Base-by-base conservation (phyloP, 2,113 vertebrate species). In the Montifringilla adamsi region DNA sequence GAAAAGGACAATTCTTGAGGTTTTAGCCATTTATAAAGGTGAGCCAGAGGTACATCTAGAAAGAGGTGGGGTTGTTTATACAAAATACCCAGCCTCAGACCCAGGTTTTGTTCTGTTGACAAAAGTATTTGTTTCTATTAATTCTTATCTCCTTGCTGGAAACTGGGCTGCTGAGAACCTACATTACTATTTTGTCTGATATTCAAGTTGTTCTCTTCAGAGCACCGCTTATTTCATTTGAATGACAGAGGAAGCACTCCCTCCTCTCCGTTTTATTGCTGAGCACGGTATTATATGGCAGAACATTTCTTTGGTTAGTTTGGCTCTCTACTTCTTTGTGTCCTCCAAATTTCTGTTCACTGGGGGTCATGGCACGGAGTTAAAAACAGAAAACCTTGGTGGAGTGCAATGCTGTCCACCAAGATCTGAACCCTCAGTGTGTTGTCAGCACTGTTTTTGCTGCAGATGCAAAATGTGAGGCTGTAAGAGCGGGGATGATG, bases 401-500 rank as follows among this genome's bases (percentile, higher is more conserved):
- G 52, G 46, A 76, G 1, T 8, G 13, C 44, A 44, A 0, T 0
- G 0, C 44, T 84, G 26, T 10, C 58, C 23, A 20, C 11, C 35
- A 27, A 14, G 17, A 49, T 26, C 33, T 88, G 11, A 72, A 35
- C 13, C 27, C 55, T 20, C 5, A 6, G 5, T 11, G 60, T 15
- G n/a, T 15, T 39, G 27, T 27, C n/a, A 90, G 62, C 26, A 2
- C 20, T 44, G 11, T 1, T 62, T 58, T 53, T 62, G 55, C 30
- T 4, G 3, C 26, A 67, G 52, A 24, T 70, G 11, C 19, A 1
- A 15, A 53, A 2, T 50, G 28, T 1, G 22, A 49, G 50, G 31
- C 13, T 50, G 21, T 24, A 10, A 10, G 52, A 55, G 27, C 47
- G 64, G 39, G 9, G 52, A 3, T 37, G 74, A 16, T 50, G 49